Percentiles rank a stretch among this genome's conserved stretches.
Evolutionary conservation across 2,888 invertebrate species (phyloP).

Genomic region (Chalcis sispes): DNA sequence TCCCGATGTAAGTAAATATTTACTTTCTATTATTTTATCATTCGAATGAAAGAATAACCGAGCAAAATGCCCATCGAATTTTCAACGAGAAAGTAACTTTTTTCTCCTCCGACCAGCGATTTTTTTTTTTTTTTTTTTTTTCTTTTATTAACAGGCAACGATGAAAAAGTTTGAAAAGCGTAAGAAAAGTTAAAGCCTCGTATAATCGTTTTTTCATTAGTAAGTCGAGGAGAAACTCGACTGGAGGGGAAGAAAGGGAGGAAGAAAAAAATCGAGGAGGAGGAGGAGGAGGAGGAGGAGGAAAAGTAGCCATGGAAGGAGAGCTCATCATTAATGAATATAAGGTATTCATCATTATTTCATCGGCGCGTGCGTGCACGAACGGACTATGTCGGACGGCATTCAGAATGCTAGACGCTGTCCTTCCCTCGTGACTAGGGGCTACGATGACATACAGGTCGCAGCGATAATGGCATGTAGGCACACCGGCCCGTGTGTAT

Average conservation of each 20-base stretch:
- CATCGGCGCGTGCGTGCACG: neutral
- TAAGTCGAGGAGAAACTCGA: no score
- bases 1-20: no score
- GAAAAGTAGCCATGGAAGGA: no score
- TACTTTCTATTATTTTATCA: neutral
- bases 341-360: constrained; percentile 40
- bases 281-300: no score
- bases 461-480: constrained; percentile 37
- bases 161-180: neutral
- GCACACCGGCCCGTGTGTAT: neutral
- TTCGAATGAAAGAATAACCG: neutral
- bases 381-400: neutral
- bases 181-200: constrained; percentile 6
- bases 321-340: constrained; percentile 29
- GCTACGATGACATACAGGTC: constrained; percentile 21
- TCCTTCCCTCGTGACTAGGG: neutral
- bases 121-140: neutral
- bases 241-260: no score
- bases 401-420: constrained; percentile 6
- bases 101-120: neutral
- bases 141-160: no score
- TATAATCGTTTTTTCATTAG: constrained; percentile 25
- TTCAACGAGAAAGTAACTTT: no score
- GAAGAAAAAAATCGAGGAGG: no score
- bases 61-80: neutral